Percentiles rank a stretch among this genome's conserved stretches.
phyloP scores from a whole-genome alignment of 1,140 invertebrate genomes.

The Saccostrea cuccullata region DNA sequence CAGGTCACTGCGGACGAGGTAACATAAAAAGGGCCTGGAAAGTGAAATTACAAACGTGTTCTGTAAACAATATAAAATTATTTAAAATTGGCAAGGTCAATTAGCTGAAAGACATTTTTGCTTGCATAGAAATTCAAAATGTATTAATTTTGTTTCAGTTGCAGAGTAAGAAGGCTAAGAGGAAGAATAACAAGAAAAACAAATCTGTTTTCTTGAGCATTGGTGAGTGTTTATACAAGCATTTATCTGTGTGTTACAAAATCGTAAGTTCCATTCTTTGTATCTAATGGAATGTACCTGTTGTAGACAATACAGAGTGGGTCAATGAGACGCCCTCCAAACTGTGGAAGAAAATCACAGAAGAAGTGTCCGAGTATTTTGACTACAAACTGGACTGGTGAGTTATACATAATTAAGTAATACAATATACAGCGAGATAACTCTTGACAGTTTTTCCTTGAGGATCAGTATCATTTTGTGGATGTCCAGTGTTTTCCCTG shows the following conservation, averaged over 20 bases:
- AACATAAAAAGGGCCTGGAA: conserved; percentile 47
- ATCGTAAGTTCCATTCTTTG: not conserved
- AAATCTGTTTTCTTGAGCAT: conserved; percentile 67
- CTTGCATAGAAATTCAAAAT: not conserved
- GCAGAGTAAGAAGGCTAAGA: conserved; percentile 68
- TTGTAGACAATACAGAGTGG: conserved; percentile 88
- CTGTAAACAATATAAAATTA: not conserved
- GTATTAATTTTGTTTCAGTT: conserved; percentile 50
- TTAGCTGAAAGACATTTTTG: not conserved
- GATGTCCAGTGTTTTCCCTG: too few relatives aligned
- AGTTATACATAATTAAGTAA: not conserved
- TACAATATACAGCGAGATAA: too few relatives aligned
- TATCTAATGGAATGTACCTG: not conserved
- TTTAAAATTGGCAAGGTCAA: not conserved
- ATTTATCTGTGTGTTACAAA: not conserved
- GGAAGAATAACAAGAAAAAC: conserved; percentile 72
- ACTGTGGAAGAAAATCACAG: conserved; percentile 92
- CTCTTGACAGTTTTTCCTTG: too few relatives aligned
- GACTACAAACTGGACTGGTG: conserved; percentile 88
- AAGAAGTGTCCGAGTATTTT: conserved; percentile 90
- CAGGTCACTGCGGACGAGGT: conserved; percentile 83
- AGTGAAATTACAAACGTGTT: not conserved
- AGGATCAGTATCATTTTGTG: too few relatives aligned
- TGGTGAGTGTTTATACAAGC: conserved; percentile 58
- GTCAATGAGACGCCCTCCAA: conserved; percentile 88